These are phyloP conservation scores for Rhopalosiphum maidis DNA, from an alignment of 1,140 invertebrate genomes.

Conservation along the genomic window DNA sequence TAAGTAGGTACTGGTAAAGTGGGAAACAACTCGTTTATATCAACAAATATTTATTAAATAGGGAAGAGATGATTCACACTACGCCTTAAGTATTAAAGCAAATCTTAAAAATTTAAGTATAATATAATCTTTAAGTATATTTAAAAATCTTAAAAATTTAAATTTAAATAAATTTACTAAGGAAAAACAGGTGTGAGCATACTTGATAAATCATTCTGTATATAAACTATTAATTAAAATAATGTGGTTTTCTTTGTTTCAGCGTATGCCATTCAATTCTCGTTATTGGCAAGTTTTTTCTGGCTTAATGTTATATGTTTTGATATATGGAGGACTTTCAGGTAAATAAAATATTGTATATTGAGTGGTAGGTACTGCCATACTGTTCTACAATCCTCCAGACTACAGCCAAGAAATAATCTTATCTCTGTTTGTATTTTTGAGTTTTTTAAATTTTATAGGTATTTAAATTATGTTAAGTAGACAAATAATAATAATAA, in stretches of 20 bases:
- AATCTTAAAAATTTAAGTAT: neutral
- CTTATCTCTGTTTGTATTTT: neutral
- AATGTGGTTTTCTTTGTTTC: constrained; percentile 63
- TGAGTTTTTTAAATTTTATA: neutral
- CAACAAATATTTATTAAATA: too few relatives aligned
- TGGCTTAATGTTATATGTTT: constrained; percentile 92
- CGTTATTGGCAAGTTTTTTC: constrained; percentile 83
- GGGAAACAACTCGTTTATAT: too few relatives aligned
- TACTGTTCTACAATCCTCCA: neutral
- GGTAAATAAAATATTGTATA: constrained; percentile 67
- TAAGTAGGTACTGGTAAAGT: too few relatives aligned
- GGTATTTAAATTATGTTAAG: too few relatives aligned
- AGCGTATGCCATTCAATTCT: constrained; percentile 83
- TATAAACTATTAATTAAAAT: neutral
- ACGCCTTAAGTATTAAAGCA: neutral
- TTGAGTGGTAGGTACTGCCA: neutral
- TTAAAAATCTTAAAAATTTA: neutral
- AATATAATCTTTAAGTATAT: neutral
- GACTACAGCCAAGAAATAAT: neutral
- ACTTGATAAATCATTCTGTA: neutral
- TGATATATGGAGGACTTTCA: constrained; percentile 87
- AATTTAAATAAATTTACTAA: neutral
- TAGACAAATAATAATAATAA: neutral
- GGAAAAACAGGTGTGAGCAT: too few relatives aligned
- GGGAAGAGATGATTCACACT: neutral